Conservation (phyloP, 2,797 vertebrate genomes). For the Neopelma chrysocephalum region DNA sequence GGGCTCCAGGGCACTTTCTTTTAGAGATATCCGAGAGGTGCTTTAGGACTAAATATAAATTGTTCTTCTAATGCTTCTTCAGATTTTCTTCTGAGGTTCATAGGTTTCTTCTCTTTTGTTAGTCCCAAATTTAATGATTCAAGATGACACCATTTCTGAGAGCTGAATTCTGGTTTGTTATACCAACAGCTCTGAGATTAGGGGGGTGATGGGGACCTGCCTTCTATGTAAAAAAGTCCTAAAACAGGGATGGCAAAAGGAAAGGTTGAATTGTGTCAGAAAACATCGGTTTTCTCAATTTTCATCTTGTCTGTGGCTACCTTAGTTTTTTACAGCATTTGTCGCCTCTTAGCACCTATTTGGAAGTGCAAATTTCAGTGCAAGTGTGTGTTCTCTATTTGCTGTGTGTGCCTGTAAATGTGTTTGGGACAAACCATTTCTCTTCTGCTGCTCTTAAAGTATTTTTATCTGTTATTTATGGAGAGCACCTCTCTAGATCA, state of each 20-base stretch:
- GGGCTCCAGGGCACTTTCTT: neutral
- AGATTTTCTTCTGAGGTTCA: neutral
- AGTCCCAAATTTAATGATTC: neutral
- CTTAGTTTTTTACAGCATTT: neutral
- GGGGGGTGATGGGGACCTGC: neutral
- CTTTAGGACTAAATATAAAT: neutral
- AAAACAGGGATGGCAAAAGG: neutral
- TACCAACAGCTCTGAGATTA: neutral
- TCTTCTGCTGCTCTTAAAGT: neutral
- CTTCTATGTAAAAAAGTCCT: neutral
- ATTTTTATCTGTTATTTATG: neutral
- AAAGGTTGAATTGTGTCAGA: neutral
- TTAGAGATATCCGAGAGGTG: neutral
- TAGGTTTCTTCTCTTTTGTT: neutral
- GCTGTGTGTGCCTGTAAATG: accelerated
- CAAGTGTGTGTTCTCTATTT: neutral
- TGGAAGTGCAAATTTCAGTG: neutral
- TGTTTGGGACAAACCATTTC: neutral
- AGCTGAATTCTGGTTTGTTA: neutral
- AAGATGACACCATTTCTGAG: neutral
- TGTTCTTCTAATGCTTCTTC: neutral
- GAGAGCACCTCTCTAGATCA: neutral
- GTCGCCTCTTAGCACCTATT: neutral
- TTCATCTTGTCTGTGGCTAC: neutral
- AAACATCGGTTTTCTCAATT: neutral